phyloP scores from a whole-genome alignment of 2,888 invertebrate genomes.

The Philonicus albiceps region DNA sequence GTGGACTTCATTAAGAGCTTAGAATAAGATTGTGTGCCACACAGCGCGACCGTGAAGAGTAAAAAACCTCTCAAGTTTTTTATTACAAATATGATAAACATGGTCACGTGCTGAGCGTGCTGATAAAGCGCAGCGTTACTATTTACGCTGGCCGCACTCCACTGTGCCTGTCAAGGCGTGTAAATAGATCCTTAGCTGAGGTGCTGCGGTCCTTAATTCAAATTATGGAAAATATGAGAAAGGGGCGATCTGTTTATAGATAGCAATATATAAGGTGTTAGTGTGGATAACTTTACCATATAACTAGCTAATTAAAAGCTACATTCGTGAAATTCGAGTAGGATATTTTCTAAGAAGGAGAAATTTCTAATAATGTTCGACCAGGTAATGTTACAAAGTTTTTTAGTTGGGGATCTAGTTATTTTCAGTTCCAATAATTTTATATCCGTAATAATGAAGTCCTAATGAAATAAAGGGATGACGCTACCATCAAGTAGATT shows the following conservation, averaged over 20 bases:
- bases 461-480: conserved; percentile 38
- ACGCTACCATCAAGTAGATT: conserved; percentile 11
- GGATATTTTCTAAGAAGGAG: not conserved
- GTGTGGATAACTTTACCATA: conserved; percentile 55
- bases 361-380: not conserved
- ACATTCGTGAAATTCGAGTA: conserved; percentile 50
- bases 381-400: not conserved
- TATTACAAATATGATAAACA: conserved; percentile 41
- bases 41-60: not conserved
- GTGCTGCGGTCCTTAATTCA: not conserved
- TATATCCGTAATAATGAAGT: conserved; percentile 22
- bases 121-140: conserved; percentile 28
- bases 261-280: conserved; percentile 49
- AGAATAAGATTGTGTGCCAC: not conserved
- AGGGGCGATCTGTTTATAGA: not conserved
- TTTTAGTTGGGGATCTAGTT: not conserved
- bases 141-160: not conserved
- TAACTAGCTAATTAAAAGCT: conserved; percentile 56
- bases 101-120: conserved; percentile 36
- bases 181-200: conserved; percentile 4
- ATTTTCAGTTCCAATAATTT: not conserved
- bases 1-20: conserved; percentile 34
- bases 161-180: conserved; percentile 36
- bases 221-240: not conserved
- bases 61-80: conserved; percentile 23